phyloP scores from a whole-genome alignment of 2,797 vertebrate species.

The Aulostomus chinensis region DNA sequence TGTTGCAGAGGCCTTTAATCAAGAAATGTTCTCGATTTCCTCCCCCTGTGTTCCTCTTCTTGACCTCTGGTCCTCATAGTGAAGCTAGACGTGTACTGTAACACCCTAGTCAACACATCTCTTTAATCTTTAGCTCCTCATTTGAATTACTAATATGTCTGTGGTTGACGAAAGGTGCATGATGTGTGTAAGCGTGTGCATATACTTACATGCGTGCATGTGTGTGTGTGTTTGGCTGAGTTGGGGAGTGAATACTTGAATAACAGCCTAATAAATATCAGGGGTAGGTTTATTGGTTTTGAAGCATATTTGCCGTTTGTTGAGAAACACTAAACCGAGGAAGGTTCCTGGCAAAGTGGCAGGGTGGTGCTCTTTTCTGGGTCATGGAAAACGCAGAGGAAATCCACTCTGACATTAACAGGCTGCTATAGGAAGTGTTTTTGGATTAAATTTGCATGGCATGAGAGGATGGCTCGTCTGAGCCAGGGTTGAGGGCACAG shows the following conservation, averaged over 20 bases:
- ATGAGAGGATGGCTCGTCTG: constrained; percentile 51
- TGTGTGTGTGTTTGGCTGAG: constrained; percentile 51
- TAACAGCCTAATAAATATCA: constrained; percentile 85
- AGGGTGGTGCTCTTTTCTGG: constrained; percentile 82
- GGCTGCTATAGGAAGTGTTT: constrained; percentile 86
- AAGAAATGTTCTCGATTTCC: constrained; percentile 81
- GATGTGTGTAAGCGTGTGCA: constrained; percentile 33
- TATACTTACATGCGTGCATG: constrained; percentile 33
- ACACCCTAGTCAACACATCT: constrained; percentile 66
- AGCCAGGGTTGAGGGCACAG: constrained; percentile 43
- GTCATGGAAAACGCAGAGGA: constrained; percentile 77
- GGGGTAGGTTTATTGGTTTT: constrained; percentile 81
- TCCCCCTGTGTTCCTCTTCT: constrained; percentile 67
- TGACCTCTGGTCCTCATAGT: constrained; percentile 72
- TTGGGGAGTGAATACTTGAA: constrained; percentile 77
- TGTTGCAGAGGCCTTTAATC: constrained; percentile 82
- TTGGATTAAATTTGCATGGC: constrained; percentile 84
- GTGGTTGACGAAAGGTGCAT: constrained; percentile 60
- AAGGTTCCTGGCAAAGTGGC: constrained; percentile 82
- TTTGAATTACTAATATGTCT: constrained; percentile 82
- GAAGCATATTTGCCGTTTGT: constrained; percentile 82
- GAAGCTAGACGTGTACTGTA: constrained; percentile 78
- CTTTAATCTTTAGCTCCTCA: constrained; percentile 81
- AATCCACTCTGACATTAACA: constrained; percentile 85
- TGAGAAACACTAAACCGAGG: constrained; percentile 82